Base-by-base conservation (phyloP, 2,113 vertebrate species). In the Pseudorectes ferrugineus region DNA sequence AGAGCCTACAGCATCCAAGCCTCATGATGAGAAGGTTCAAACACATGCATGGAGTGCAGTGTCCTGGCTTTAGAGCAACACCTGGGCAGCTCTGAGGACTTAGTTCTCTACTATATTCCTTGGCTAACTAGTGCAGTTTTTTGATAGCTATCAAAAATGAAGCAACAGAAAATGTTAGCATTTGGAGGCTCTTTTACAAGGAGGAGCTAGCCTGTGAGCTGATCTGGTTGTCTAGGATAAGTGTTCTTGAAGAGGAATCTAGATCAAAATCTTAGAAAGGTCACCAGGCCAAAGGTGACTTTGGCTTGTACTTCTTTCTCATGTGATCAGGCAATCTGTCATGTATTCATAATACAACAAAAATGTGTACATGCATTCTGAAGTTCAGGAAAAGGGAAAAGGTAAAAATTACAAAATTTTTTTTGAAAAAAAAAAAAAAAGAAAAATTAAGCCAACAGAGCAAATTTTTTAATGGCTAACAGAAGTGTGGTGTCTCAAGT, bases 231-330 rank as follows among this genome's bases (percentile, higher is more conserved):
- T 65, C 48, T 57, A 43, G 15, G 92, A 79, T 3, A 72, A 85
- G 12, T 36, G 11, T 40, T 89, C 28, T 48, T 49, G n/a, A 57
- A 79, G 72, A 81, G 11, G 15, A 91, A 72, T 26, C 19, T 55
- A 57, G 65, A 84, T 12, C 28, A 68, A 91, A 94, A 75, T 63
- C 48, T 55, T 58, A 72, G 51, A 77, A 84, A 77, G 17, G 40
- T 89, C 22, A 78, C 15, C n/a, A 94, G 35, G 61, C 33, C 48
- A 76, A 85, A 93, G 51, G 31, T 87, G n/a, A 54, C 25, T 68
- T 79, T 80, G 33, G 23, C 10, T 80, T 71, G 43, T 25, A n/a
- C 10, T 87, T 57, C 35, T 78, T 85, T 87, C 61, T 78, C 33
- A 26, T 42, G 57, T 91, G n/a, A 52, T 42, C 1, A 3, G 20